Conservation (phyloP, 2,113 vertebrate genomes). For the Amphilophus citrinellus region DNA sequence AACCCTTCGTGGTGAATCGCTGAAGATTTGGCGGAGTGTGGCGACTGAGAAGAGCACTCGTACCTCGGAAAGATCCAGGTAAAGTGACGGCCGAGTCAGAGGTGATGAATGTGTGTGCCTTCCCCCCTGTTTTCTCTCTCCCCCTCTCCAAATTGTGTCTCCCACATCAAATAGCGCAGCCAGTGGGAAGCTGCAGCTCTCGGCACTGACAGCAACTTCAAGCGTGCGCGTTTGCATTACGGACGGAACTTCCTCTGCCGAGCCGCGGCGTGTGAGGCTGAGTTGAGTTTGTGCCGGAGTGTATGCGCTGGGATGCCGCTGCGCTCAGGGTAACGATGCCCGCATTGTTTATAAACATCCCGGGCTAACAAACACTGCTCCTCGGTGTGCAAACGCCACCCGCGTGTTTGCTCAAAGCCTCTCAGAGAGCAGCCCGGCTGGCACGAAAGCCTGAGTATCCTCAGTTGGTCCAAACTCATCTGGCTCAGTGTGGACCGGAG, state of each 20-base stretch:
- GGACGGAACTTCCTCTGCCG: background rate
- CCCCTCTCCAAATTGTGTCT: conserved; percentile 60
- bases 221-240: background rate
- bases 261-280: background rate
- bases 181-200: conserved; percentile 57
- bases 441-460: background rate
- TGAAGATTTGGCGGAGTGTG: conserved; percentile 34
- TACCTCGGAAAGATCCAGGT: conserved; percentile 76
- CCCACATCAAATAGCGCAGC: conserved; percentile 64
- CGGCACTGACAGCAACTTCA: conserved; percentile 28
- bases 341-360: conserved; percentile 70
- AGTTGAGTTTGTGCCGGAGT: conserved; percentile 34
- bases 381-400: background rate
- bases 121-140: conserved; percentile 24
- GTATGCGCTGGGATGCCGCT: background rate
- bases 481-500: background rate
- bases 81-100: conserved; percentile 14
- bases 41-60: conserved; percentile 53
- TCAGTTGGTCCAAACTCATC: conserved; percentile 6
- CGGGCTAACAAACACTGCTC: background rate
- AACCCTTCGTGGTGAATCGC: conserved; percentile 36
- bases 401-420: background rate
- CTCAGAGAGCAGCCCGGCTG: background rate
- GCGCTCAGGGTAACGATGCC: conserved; percentile 35
- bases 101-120: conserved; percentile 37